These are phyloP conservation scores for Bugulina stolonifera DNA, from an alignment of 2,888 invertebrate genomes.

Conservation along the genomic window DNA sequence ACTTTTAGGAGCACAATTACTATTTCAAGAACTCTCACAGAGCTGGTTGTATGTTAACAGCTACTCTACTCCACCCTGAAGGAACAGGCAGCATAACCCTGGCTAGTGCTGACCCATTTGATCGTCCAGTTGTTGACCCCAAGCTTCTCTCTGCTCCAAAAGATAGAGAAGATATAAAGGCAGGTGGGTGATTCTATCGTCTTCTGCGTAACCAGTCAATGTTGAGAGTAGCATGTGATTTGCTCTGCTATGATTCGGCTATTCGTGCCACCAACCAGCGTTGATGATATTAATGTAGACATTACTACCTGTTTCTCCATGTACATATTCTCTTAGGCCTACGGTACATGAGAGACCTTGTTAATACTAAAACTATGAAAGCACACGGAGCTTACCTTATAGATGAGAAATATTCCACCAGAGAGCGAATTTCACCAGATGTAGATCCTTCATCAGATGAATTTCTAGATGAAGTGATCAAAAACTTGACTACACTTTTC, in stretches of 20 bases:
- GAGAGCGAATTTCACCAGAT: slow-evolving; percentile 1
- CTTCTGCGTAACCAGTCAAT: no score
- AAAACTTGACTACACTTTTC: slow-evolving; percentile 13
- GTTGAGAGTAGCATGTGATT: no score
- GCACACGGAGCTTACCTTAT: background rate
- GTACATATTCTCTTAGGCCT: no score
- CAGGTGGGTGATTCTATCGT: no score
- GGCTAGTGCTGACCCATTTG: slow-evolving; percentile 66
- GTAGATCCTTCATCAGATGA: background rate
- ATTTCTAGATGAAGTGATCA: slow-evolving; percentile 11
- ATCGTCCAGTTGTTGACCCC: slow-evolving; percentile 76
- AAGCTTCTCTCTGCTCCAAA: slow-evolving; percentile 67
- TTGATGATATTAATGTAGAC: no score
- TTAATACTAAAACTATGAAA: background rate
- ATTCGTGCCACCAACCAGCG: no score
- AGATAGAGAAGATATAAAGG: slow-evolving; percentile 72
- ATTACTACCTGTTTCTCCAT: no score
- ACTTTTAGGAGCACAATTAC: background rate
- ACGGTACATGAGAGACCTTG: slow-evolving; percentile 1
- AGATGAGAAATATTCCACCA: slow-evolving; percentile 16
- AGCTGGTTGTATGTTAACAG: background rate
- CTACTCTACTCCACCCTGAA: slow-evolving; percentile 63
- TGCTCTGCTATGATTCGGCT: no score
- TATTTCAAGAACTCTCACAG: background rate
- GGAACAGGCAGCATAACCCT: slow-evolving; percentile 70